Percentiles rank a stretch among this genome's conserved stretches.
Evolutionary conservation across 2,888 invertebrate species (phyloP).

Genomic region (Tineola bisselliella): DNA sequence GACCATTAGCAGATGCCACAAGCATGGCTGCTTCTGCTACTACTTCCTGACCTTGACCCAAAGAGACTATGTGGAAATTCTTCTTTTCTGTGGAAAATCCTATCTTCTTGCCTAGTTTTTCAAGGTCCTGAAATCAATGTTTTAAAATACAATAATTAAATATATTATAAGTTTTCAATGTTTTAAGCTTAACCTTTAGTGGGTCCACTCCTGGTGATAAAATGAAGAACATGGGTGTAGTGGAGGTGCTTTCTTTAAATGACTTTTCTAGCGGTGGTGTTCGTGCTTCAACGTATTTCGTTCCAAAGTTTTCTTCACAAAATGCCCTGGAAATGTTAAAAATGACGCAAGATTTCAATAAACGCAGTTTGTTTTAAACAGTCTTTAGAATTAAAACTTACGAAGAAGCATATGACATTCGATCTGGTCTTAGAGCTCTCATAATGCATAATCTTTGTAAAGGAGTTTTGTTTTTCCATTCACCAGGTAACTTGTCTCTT

Average conservation of each 20-base stretch:
- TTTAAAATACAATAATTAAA: not conserved
- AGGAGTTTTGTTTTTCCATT: conserved; percentile 91
- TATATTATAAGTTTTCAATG: conserved; percentile 6
- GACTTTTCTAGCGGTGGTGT: conserved; percentile 86
- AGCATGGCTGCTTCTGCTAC: conserved; percentile 91
- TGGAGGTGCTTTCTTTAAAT: conserved; percentile 83
- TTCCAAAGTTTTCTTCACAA: conserved; percentile 88
- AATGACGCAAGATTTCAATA: not conserved
- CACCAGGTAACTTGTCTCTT: conserved; percentile 92
- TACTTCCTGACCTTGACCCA: conserved; percentile 94
- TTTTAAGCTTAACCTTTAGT: conserved; percentile 68
- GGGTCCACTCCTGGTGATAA: conserved; percentile 95
- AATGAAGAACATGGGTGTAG: conserved; percentile 93
- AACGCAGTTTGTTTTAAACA: no score
- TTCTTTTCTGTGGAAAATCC: conserved; percentile 81
- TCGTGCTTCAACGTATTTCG: conserved; percentile 82
- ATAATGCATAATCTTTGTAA: conserved; percentile 91
- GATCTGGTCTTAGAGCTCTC: conserved; percentile 88
- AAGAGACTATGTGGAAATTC: conserved; percentile 92
- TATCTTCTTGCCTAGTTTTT: conserved; percentile 81
- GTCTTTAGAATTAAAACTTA: conserved; percentile 26
- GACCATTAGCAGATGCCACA: conserved; percentile 76
- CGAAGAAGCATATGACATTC: conserved; percentile 93
- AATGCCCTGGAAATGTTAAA: conserved; percentile 69
- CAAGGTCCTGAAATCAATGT: conserved; percentile 74